Base-by-base conservation (phyloP, 2,888 invertebrate genomes). In the Trichacis sp. region DNA sequence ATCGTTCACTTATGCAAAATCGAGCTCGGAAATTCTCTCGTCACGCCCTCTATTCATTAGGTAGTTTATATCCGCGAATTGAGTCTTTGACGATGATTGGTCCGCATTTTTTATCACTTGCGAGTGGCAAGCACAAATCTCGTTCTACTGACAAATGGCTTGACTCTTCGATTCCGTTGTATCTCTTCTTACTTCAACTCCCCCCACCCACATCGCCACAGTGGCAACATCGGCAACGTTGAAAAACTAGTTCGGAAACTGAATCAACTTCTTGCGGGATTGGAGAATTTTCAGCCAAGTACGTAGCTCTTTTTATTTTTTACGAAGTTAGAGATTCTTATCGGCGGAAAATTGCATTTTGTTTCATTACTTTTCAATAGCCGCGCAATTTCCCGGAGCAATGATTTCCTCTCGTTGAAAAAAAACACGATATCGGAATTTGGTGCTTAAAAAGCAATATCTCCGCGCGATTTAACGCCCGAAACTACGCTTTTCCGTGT, bases 101-200 rank as follows among this genome's bases (percentile, higher is more conserved):
- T 8, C 24, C 24, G 24, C 24, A 8, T 24, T 24, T 24, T 60
- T 65, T 49, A 61, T 54, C 48, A 55, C 45, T 55, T 15, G 52
- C 45, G 57, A 48, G 43, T 52, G 54, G 55, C 17, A 24, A 24
- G 24, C 24, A 19, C 43, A 58, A 52, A 49, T 61, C 64, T 55
- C 63, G 51, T 62, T 67, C 60, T 53, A 38, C 50, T 65, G 71
- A 74, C 63, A 73, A 73, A 72, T 71, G 68, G 70, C 52, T 64
- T 55, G 67, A 71, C 66, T 68, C 71, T 70, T 74, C 74, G 73
- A 75, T 75, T 60, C 62, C 54, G 62, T 59, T 59, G 62, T 56
- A 58, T 61, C 56, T 24, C 24, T 65, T 60, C 46, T 56, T 57
- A 55, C 59, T 48, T 43, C 14, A 42, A 43, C 38, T 49, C 52